These are phyloP conservation scores for Gerris lacustris DNA, from an alignment of 2,888 invertebrate species.

Conservation along the genomic window DNA sequence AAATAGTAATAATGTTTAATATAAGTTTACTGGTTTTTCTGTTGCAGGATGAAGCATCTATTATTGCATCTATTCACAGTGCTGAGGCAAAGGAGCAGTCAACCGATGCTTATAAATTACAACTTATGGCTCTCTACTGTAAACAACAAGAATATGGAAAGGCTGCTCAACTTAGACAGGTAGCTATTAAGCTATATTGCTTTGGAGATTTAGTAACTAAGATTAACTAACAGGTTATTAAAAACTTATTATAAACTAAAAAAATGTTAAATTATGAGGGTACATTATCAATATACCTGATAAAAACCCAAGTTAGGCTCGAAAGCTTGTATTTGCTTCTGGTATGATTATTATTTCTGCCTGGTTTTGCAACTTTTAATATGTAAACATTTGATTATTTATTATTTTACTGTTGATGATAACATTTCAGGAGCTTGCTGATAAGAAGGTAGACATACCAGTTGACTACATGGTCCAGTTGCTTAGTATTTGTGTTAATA, in stretches of 20 bases:
- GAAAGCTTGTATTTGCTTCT: too few relatives aligned
- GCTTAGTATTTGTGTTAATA: constrained; percentile 51
- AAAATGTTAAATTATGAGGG: too few relatives aligned
- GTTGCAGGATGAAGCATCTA: constrained; percentile 39
- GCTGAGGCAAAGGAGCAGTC: constrained; percentile 47
- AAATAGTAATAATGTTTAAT: too few relatives aligned
- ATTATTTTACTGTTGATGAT: too few relatives aligned
- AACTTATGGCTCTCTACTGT: constrained; percentile 49
- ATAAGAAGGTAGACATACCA: constrained; percentile 46
- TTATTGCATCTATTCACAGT: constrained; percentile 46
- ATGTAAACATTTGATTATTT: too few relatives aligned
- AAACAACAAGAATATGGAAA: constrained; percentile 51
- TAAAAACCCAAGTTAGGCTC: too few relatives aligned
- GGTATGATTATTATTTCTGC: too few relatives aligned
- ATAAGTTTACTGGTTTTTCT: not conserved
- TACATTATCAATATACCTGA: too few relatives aligned
- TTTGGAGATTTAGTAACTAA: too few relatives aligned
- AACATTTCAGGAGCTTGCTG: constrained; percentile 43
- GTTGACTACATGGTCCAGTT: constrained; percentile 49
- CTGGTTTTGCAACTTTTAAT: too few relatives aligned
- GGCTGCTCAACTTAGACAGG: constrained; percentile 41
- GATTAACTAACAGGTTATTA: too few relatives aligned
- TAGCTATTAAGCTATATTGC: constrained; percentile 16
- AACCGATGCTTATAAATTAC: constrained; percentile 47
- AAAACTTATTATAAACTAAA: too few relatives aligned